These are phyloP conservation scores for Diachasmimorpha longicaudata DNA, from an alignment of 1,140 invertebrate genomes.

Conservation along the genomic window DNA sequence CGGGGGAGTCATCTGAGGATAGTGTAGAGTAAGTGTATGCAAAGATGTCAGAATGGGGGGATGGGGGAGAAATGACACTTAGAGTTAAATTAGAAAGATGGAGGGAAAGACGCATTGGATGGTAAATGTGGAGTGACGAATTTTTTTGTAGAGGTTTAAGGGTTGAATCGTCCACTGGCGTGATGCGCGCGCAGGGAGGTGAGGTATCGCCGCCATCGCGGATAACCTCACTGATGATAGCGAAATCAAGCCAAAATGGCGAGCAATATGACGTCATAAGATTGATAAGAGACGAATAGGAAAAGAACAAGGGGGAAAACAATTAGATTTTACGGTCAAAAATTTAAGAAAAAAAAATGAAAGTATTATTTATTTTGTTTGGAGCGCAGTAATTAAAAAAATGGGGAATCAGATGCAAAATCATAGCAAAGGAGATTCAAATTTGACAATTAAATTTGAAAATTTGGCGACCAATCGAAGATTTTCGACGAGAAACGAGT, in stretches of 20 bases:
- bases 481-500: too few relatives aligned
- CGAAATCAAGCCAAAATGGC: slow-evolving; percentile 58
- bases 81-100: not conserved
- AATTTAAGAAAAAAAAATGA: too few relatives aligned
- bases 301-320: slow-evolving; percentile 30
- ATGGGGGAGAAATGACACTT: not conserved
- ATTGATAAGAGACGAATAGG: slow-evolving; percentile 37
- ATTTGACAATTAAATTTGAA: too few relatives aligned
- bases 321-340: not conserved
- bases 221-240: slow-evolving; percentile 30
- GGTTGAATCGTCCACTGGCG: not conserved
- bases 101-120: not conserved
- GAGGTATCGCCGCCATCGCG: not conserved
- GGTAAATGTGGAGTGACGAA: not conserved
- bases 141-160: not conserved
- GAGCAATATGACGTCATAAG: slow-evolving; percentile 52
- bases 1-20: slow-evolving; percentile 1
- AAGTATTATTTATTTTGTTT: too few relatives aligned
- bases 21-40: not conserved
- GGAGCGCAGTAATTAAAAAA: too few relatives aligned
- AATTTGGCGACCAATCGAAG: too few relatives aligned
- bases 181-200: not conserved
- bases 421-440: too few relatives aligned
- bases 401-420: too few relatives aligned
- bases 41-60: not conserved